Evolutionary conservation across 2,888 invertebrate genomes (phyloP), one percentile per base, ranked within the genome.

Genomic region (Dendrolimus pini): DNA sequence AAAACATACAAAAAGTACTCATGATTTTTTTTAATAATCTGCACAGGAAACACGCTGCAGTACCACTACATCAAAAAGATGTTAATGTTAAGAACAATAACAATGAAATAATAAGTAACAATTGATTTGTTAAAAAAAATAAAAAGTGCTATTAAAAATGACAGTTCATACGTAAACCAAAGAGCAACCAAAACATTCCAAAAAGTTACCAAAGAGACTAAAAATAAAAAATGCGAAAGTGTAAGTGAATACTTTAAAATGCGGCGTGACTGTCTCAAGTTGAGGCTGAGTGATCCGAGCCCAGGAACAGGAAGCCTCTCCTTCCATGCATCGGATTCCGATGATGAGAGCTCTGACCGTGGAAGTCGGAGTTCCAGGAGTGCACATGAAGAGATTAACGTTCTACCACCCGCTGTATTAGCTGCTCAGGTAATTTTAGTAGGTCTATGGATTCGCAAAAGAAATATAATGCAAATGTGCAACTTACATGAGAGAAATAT

Each of bases 211-310:
- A 63, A 63, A 63, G 54, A 60, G 47, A 56, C 42, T 18, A 54
- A 14, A 30, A 0, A 30, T 30, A 47, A 47, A 69, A 60, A 53
- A 53, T 56, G 65, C 68, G 69, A 66, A 68, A 70, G 62, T 12
- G 47, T 47, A 12, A 10, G 47, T 47, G 63, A 62, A 62, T 58
- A 63, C 53, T 57, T 55, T 55, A 80, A 71, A 68, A 89, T 89
- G 86, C 83, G 89, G 61, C 85, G 91, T 52, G 91, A 91, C 67
- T 84, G 84, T 62, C 77, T 91, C 53, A 87, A 86, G 64, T 70
- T 91, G 64, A 78, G 90, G 65, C 82, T 91, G 41, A 91, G 88
- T 64, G 91, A 91, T 63, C 89, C 90, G 0, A 84, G 75, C 61
- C 83, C 86, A 0, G 80, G 79, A 56, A 70, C 82, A 8, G 74